Base-by-base conservation (phyloP, 1,140 invertebrate genomes). In the Calosoma granatense region DNA sequence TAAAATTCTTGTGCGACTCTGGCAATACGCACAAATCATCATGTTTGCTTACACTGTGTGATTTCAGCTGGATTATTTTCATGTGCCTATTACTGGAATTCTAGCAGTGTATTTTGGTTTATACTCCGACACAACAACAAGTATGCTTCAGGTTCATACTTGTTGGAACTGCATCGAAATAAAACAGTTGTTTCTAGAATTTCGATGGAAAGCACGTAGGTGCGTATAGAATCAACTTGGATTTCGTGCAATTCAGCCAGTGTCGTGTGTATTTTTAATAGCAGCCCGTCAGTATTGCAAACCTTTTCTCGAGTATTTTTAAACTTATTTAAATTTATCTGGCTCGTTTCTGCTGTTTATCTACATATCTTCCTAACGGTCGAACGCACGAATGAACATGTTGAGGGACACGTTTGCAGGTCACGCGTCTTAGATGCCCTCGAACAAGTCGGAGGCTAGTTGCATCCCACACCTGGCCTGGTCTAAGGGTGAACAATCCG, bases 401-500 rank as follows among this genome's bases (percentile, higher is more conserved):
- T 3, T 11, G 17, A 12, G 41, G 15, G 17, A 17, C 41, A 47
- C 41, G 41, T 47, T 11, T n/a, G 26, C n/a, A 36, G 26, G 26
- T 36, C 54, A 55, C 54, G 30, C 17, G 9, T 55, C 22, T 55
- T 4, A 2, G 2, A n/a, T 36, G 26, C 26, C 26, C 26, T 36
- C 26, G 26, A n/a, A n/a, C n/a, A n/a, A 6, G 26, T 36, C 26
- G 26, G n/a, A 9, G 26, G 6, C 26, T 6, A 36, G 11, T 20
- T 20, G 54, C 17, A 30, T 39, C 41, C 22, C 41, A 51, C 21
- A 39, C 41, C 2, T 26, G 22, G 6, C 53, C 23, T 54, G 55
- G 53, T 62, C 57, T 56, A 56, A 57, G 56, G 54, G 58, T 60
- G 26, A 54, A 60, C 58, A 39, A 56, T 59, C 51, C n/a, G 26